phyloP scores from a whole-genome alignment of 2,888 invertebrate species.

The Folsomia manolachei region DNA sequence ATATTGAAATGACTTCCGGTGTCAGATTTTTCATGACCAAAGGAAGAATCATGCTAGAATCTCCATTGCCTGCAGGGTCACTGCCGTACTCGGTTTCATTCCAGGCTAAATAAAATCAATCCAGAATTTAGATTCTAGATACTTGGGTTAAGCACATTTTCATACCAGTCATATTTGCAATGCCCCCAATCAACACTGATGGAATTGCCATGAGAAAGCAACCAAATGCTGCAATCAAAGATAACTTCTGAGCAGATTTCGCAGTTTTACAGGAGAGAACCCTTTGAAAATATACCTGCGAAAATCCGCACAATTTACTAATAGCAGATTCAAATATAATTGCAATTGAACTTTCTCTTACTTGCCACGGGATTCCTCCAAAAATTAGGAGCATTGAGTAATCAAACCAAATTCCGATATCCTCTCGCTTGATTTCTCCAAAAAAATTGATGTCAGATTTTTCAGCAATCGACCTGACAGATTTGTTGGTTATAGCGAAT shows the following conservation, averaged over 20 bases:
- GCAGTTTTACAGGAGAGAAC: constrained; percentile 66
- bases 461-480: constrained; percentile 56
- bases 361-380: constrained; percentile 70
- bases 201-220: constrained; percentile 66
- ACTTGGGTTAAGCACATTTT: no score
- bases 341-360: constrained; percentile 52
- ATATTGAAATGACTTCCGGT: constrained; percentile 61
- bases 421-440: constrained; percentile 57
- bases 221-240: constrained; percentile 65
- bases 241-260: constrained; percentile 63
- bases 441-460: constrained; percentile 58
- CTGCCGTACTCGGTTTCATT: constrained; percentile 55
- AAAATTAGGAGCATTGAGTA: constrained; percentile 62
- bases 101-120: no score
- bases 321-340: not conserved
- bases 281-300: constrained; percentile 66
- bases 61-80: constrained; percentile 52
- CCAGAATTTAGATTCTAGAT: no score
- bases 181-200: constrained; percentile 65
- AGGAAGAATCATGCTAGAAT: constrained; percentile 63
- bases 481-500: constrained; percentile 62
- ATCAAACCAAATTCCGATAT: constrained; percentile 61
- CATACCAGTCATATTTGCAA: constrained; percentile 61
- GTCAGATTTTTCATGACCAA: constrained; percentile 63
- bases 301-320: not conserved